These are phyloP conservation scores for Onychomys leucogaster DNA, from an alignment of 2,797 vertebrate genomes.

Conservation along the genomic window DNA sequence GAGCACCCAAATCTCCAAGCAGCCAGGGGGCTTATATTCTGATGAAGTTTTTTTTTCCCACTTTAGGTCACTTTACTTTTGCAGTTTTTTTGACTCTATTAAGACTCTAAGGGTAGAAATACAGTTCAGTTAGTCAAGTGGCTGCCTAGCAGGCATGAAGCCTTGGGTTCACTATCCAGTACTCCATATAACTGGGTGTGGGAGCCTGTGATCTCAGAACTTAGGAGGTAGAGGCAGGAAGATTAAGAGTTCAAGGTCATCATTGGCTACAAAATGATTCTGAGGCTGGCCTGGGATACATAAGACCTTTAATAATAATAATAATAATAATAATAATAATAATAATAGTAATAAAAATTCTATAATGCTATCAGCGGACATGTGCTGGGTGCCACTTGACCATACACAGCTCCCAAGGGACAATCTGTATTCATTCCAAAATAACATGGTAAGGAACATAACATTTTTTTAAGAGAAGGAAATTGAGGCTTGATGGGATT, in stretches of 20 bases:
- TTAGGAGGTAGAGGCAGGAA: background rate
- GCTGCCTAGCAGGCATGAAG: background rate
- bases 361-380: background rate
- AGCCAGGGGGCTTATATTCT: background rate
- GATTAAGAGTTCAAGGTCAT: background rate
- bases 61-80: background rate
- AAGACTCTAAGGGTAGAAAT: background rate
- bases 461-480: background rate
- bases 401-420: background rate
- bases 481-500: background rate
- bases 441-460: background rate
- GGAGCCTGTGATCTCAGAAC: background rate
- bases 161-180: background rate
- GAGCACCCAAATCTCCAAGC: background rate
- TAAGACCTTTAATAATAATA: background rate
- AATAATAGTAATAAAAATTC: background rate
- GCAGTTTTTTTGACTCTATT: background rate
- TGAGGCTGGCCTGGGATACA: background rate
- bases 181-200: background rate
- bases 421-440: constrained; percentile 12
- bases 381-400: background rate
- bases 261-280: background rate
- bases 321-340: too few relatives aligned
- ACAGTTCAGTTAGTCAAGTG: background rate
- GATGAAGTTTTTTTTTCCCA: background rate